Percentiles rank a stretch among this genome's conserved stretches.
Evolutionary conservation across 2,797 vertebrate species (phyloP).

Genomic region (Pygocentrus nattereri): DNA sequence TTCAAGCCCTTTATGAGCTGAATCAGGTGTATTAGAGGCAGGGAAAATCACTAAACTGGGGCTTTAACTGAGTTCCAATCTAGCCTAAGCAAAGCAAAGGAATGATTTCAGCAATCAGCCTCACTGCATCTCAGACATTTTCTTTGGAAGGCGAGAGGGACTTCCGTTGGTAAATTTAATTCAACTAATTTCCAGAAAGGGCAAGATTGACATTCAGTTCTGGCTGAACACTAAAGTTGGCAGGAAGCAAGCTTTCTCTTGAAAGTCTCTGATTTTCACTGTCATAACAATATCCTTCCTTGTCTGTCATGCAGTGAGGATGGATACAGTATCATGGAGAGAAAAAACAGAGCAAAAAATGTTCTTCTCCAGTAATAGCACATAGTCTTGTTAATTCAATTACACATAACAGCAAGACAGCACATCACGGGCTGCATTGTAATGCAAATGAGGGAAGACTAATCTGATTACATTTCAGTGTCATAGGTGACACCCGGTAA

Average conservation of each 20-base stretch:
- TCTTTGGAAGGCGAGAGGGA: neutral
- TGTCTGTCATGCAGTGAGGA: constrained; percentile 4
- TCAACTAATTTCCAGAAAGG: neutral
- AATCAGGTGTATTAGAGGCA: constrained; percentile 7
- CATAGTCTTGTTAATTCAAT: constrained; percentile 34
- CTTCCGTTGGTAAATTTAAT: constrained; percentile 6
- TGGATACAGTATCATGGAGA: neutral
- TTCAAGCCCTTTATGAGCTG: neutral
- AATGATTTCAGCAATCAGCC: neutral
- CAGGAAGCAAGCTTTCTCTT: neutral
- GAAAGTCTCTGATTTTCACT: constrained; percentile 19
- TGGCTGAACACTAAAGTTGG: neutral
- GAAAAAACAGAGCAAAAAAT: neutral
- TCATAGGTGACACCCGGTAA: constrained; percentile 14
- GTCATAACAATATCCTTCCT: constrained; percentile 20
- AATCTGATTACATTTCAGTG: constrained; percentile 8
- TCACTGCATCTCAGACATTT: neutral
- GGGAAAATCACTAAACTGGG: neutral
- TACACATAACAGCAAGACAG: neutral
- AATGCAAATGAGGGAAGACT: constrained; percentile 22
- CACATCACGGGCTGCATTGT: constrained; percentile 6
- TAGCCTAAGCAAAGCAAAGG: neutral
- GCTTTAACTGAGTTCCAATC: neutral
- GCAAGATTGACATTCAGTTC: constrained; percentile 19
- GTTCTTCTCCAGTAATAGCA: neutral